Evolutionary conservation across 2,888 invertebrate species (phyloP).

Genomic region (Boloria selene): DNA sequence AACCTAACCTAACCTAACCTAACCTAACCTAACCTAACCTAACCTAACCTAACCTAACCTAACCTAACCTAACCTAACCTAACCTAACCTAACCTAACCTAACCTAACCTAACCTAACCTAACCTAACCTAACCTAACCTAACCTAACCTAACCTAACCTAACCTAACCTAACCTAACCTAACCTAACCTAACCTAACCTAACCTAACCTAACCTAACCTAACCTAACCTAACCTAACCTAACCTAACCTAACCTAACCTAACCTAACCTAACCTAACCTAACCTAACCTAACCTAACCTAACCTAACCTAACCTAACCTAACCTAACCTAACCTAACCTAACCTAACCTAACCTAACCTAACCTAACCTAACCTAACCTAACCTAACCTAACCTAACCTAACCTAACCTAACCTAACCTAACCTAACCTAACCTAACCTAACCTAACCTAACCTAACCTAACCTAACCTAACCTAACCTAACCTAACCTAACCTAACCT

Average conservation of each 20-base stretch:
- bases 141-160: slow-evolving; percentile 11
- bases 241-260: slow-evolving; percentile 21
- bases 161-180: slow-evolving; percentile 20
- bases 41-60: no score
- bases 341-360: slow-evolving; percentile 13
- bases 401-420: no score
- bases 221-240: slow-evolving; percentile 21
- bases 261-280: slow-evolving; percentile 21
- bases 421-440: no score
- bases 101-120: slow-evolving; percentile 10
- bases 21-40: slow-evolving; percentile 23
- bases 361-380: slow-evolving; percentile 23
- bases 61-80: slow-evolving; percentile 15
- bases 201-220: slow-evolving; percentile 17
- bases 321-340: slow-evolving; percentile 21
- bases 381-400: slow-evolving; percentile 21
- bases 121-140: slow-evolving; percentile 4
- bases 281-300: slow-evolving; percentile 21
- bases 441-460: no score
- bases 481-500: no score
- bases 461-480: no score
- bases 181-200: slow-evolving; percentile 14
- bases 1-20: slow-evolving; percentile 28
- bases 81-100: slow-evolving; percentile 19
- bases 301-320: slow-evolving; percentile 18